These are phyloP conservation scores for Cacatua alba DNA, from an alignment of 2,113 vertebrate species.

Conservation along the genomic window DNA sequence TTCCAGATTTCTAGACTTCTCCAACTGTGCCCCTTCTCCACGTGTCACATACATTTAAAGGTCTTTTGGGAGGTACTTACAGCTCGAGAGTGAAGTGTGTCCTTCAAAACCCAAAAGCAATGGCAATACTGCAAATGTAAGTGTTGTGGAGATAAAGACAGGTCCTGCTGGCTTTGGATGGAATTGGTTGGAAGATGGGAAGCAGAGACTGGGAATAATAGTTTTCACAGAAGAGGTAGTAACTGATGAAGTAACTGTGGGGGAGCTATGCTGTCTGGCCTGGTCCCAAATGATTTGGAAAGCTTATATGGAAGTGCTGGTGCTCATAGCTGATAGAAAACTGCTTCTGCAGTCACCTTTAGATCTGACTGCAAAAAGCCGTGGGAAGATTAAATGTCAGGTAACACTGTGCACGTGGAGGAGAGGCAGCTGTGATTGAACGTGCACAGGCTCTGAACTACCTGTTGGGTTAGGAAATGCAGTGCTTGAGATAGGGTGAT, in stretches of 20 bases:
- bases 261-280: background rate
- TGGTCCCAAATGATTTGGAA: background rate
- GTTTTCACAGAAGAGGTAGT: background rate
- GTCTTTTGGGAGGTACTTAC: background rate
- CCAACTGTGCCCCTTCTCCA: background rate
- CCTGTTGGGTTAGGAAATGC: background rate
- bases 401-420: background rate
- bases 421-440: background rate
- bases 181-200: background rate
- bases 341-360: background rate
- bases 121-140: background rate
- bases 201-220: background rate
- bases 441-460: background rate
- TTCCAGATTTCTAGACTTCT: background rate
- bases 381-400: background rate
- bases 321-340: background rate
- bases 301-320: background rate
- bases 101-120: background rate
- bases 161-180: background rate
- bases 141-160: accelerated
- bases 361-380: background rate
- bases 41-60: accelerated
- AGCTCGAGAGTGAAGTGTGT: background rate
- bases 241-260: background rate
- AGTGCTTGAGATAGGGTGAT: background rate